Evolutionary conservation across 1,140 invertebrate species (phyloP).

Genomic region (Ectropis grisescens): DNA sequence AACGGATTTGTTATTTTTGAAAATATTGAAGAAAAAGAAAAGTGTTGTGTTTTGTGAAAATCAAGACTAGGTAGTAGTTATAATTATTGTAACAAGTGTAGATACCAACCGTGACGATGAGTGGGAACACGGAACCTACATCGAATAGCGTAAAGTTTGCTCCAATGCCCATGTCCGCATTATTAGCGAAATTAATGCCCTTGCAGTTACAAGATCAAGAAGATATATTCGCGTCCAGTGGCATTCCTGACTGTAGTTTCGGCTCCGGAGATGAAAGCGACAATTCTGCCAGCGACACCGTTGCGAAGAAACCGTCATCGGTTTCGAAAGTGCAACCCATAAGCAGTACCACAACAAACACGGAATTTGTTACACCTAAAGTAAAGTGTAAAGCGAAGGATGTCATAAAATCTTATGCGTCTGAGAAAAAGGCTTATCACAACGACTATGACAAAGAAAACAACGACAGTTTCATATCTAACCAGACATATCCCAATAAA

Average conservation of each 20-base stretch:
- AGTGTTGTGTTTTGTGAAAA: too few relatives aligned
- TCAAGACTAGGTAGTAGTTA: too few relatives aligned
- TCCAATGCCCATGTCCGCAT: slow-evolving; percentile 59
- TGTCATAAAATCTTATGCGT: slow-evolving; percentile 25
- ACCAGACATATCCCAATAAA: slow-evolving; percentile 32
- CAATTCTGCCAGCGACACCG: slow-evolving; percentile 32
- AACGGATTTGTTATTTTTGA: too few relatives aligned
- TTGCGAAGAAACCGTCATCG: slow-evolving; percentile 22
- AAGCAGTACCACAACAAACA: slow-evolving; percentile 8
- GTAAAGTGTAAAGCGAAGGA: slow-evolving; percentile 19
- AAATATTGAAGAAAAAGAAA: too few relatives aligned
- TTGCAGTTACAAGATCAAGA: slow-evolving; percentile 34
- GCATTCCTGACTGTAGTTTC: slow-evolving; percentile 39
- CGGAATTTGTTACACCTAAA: slow-evolving; percentile 25
- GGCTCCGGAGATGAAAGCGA: slow-evolving; percentile 36
- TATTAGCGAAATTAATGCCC: slow-evolving; percentile 51
- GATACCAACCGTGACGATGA: too few relatives aligned
- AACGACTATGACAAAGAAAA: slow-evolving; percentile 44
- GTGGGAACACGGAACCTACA: slow-evolving; percentile 41
- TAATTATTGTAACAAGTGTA: too few relatives aligned
- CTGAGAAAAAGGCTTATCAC: slow-evolving; percentile 28
- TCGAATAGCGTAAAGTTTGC: slow-evolving; percentile 56
- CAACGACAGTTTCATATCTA: slow-evolving; percentile 16
- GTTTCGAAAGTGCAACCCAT: slow-evolving; percentile 5
- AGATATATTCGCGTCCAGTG: too few relatives aligned